phyloP scores from a whole-genome alignment of 1,140 invertebrate genomes.

The Neodiprion pinetum region DNA sequence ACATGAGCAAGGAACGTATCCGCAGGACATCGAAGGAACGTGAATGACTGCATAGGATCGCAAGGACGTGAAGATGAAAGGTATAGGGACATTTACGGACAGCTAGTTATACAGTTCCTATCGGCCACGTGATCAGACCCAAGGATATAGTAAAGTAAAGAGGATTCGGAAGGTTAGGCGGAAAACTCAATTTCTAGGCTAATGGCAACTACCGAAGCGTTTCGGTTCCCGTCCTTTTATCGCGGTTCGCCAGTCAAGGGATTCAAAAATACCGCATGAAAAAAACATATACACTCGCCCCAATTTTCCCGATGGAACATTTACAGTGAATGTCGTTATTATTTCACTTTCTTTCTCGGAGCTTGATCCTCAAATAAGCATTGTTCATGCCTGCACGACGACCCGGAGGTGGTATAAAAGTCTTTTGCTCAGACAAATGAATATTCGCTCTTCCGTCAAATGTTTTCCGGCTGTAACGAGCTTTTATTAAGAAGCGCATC shows the following conservation, averaged over 20 bases:
- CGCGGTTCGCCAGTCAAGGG: not conserved
- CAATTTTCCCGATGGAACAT: not conserved
- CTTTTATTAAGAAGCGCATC: no score
- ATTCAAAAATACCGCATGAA: not conserved
- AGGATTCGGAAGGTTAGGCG: not conserved
- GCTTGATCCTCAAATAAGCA: not conserved
- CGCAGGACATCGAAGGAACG: no score
- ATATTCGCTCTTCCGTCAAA: no score
- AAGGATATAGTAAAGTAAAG: not conserved
- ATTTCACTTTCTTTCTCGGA: not conserved
- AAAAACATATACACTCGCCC: not conserved
- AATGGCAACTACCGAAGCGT: not conserved
- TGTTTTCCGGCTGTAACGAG: no score
- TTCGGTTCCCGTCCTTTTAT: not conserved
- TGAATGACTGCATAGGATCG: not conserved
- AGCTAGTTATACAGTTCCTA: not conserved
- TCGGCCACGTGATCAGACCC: not conserved
- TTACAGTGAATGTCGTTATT: not conserved
- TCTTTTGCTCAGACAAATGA: no score
- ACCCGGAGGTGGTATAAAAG: no score
- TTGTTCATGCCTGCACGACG: not conserved
- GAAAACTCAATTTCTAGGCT: not conserved
- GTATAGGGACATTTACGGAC: not conserved
- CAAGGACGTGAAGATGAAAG: not conserved
- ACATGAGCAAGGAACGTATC: no score